phyloP scores from a whole-genome alignment of 2,113 vertebrate genomes.

The Andinoacara biseriatus region DNA sequence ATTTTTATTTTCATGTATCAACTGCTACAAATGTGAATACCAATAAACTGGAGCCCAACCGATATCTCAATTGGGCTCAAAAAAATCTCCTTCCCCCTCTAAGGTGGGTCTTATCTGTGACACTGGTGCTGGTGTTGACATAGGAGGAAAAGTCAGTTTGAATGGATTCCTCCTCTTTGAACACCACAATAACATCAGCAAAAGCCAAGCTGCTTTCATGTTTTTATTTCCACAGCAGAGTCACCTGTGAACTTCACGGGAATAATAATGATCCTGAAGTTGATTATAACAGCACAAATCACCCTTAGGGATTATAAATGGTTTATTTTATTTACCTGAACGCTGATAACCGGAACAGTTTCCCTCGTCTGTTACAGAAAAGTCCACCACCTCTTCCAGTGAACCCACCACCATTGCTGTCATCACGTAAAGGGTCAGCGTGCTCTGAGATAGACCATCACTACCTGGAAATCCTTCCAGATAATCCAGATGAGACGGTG shows the following conservation, averaged over 20 bases:
- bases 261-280: not conserved
- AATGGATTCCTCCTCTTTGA: not conserved
- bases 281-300: not conserved
- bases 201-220: not conserved
- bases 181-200: not conserved
- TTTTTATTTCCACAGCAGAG: not conserved
- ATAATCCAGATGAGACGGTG: not conserved
- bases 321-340: not conserved
- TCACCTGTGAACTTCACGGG: not conserved
- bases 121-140: too few relatives aligned
- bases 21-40: too few relatives aligned
- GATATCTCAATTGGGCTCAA: too few relatives aligned
- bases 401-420: not conserved
- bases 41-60: too few relatives aligned
- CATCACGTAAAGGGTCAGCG: not conserved
- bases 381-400: not conserved
- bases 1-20: too few relatives aligned
- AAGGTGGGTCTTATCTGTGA: too few relatives aligned
- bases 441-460: accelerated
- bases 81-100: too few relatives aligned
- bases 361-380: not conserved
- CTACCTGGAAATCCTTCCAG: not conserved
- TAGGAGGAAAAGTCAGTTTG: not conserved
- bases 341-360: not conserved
- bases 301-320: too few relatives aligned